Evolutionary conservation across 1,140 invertebrate species (phyloP).

Genomic region (Drosophila pandora): DNA sequence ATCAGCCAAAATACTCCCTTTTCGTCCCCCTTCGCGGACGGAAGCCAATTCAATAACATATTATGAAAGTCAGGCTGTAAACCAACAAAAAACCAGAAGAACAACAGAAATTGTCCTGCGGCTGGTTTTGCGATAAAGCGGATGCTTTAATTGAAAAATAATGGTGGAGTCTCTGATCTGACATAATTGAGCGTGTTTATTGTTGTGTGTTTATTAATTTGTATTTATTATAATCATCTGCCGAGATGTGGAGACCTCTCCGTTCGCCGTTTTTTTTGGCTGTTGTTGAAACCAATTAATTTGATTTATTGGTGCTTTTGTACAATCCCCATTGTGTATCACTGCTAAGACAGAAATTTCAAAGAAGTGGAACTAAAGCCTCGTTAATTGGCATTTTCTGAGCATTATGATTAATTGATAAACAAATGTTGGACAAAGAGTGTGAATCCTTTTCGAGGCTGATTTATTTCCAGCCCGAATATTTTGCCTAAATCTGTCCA

Average conservation of each 20-base stretch:
- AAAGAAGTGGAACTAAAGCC: slow-evolving; percentile 12
- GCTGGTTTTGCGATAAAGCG: slow-evolving; percentile 25
- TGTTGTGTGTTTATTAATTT: slow-evolving; percentile 56
- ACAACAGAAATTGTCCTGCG: slow-evolving; percentile 59
- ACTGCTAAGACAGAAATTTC: slow-evolving; percentile 22
- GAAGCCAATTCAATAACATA: slow-evolving; percentile 72
- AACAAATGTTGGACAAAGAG: neutral
- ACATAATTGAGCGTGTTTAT: slow-evolving; percentile 36
- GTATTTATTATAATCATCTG: slow-evolving; percentile 44
- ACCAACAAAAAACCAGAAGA: neutral
- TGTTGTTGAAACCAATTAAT: slow-evolving; percentile 58
- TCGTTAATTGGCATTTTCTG: slow-evolving; percentile 24
- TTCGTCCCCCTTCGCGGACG: neutral
- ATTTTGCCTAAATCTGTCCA: neutral
- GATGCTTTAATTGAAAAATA: slow-evolving; percentile 59
- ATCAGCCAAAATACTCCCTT: slow-evolving; percentile 12
- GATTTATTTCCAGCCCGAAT: neutral
- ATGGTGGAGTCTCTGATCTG: slow-evolving; percentile 34
- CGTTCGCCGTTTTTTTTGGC: slow-evolving; percentile 5
- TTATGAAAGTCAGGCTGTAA: slow-evolving; percentile 46
- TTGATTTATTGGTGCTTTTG: slow-evolving; percentile 67
- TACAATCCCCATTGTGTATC: slow-evolving; percentile 18
- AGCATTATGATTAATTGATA: slow-evolving; percentile 30
- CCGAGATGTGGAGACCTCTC: slow-evolving; percentile 2
- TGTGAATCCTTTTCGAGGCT: neutral